Conservation (phyloP, 2,888 invertebrate genomes). For the Tetranychus truncatus region DNA sequence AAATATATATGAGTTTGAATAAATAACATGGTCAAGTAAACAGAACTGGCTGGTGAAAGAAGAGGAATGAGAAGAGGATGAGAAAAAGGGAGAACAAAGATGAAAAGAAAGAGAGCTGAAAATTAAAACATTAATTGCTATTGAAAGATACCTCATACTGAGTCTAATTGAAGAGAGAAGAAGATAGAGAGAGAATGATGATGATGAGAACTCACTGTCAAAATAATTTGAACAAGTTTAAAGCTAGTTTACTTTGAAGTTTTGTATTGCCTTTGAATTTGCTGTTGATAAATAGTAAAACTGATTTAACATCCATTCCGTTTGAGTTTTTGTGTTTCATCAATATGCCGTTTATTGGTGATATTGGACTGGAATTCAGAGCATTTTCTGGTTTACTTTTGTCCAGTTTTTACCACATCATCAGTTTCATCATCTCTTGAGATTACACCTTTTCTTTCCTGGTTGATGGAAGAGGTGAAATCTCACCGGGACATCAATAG, state of each 20-base stretch:
- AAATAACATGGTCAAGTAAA: background rate
- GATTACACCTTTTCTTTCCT: background rate
- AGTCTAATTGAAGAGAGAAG: background rate
- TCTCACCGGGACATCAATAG: background rate
- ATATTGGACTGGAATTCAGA: background rate
- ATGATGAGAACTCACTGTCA: background rate
- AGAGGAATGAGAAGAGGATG: background rate
- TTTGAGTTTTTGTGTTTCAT: too few relatives aligned
- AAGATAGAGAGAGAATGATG: background rate
- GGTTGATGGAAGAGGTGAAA: background rate
- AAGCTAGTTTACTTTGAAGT: background rate
- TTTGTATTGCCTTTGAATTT: too few relatives aligned
- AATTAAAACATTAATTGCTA: background rate
- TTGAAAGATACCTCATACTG: background rate
- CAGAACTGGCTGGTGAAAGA: background rate
- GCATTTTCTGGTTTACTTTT: background rate
- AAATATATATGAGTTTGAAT: background rate
- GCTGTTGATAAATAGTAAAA: too few relatives aligned
- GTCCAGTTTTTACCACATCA: background rate
- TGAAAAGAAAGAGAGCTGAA: constrained; percentile 5
- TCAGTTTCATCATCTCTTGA: background rate
- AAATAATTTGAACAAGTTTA: background rate
- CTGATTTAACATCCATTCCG: too few relatives aligned
- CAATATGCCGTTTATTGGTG: background rate
- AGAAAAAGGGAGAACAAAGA: background rate